These are phyloP conservation scores for Pterocles burchelli DNA, from an alignment of 2,113 vertebrate species.

Conservation along the genomic window DNA sequence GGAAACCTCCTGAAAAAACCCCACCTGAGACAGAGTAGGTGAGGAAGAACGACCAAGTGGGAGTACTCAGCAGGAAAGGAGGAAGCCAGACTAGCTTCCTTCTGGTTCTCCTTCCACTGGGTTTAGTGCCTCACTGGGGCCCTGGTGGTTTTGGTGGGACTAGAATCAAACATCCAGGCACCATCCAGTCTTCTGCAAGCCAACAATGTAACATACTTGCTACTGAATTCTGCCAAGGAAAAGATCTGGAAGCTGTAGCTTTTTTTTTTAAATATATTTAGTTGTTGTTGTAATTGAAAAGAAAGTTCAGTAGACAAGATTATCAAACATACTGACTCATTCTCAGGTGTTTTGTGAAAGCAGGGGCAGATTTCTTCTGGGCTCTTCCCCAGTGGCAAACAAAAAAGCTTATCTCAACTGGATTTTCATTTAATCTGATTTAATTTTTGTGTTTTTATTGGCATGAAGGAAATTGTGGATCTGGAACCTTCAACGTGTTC, in stretches of 20 bases:
- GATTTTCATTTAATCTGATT: not conserved
- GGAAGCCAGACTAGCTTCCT: not conserved
- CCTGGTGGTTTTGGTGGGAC: not conserved
- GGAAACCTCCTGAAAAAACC: not conserved
- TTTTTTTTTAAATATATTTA: not conserved
- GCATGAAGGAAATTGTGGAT: not conserved
- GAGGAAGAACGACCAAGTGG: not conserved
- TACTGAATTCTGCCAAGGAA: not conserved
- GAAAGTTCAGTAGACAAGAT: not conserved
- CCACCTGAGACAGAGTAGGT: not conserved
- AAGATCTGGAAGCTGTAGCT: not conserved
- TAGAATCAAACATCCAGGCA: not conserved
- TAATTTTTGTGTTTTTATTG: not conserved
- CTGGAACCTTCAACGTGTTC: not conserved
- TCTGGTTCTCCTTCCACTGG: not conserved
- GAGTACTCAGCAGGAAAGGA: not conserved
- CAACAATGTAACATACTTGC: not conserved
- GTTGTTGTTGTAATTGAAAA: not conserved
- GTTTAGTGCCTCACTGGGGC: not conserved
- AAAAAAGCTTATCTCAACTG: not conserved
- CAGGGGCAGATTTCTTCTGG: not conserved
- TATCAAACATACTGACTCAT: not conserved
- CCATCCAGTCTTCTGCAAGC: not conserved
- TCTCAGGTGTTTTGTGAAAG: conserved; percentile 1
- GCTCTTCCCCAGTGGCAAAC: not conserved